These are phyloP conservation scores for human DNA, from an alignment of 2,113 vertebrate genomes.

Conservation along the genomic window DNA sequence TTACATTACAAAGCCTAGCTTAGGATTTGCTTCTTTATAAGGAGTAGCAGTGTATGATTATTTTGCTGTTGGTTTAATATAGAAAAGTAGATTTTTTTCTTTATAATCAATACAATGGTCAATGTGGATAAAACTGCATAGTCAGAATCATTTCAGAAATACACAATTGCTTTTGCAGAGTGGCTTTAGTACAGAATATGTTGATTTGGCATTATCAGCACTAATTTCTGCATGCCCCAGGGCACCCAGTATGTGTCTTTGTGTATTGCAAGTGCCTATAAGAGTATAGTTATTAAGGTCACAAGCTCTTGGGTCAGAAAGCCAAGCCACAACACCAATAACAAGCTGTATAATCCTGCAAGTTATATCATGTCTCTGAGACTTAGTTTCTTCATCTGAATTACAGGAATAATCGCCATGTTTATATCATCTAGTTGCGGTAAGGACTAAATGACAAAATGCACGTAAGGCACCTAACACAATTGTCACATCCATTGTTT, in stretches of 20 bases:
- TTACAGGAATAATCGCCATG: not conserved
- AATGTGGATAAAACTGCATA: not conserved
- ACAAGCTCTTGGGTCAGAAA: not conserved
- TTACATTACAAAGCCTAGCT: not conserved
- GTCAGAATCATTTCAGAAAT: not conserved
- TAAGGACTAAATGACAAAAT: not conserved
- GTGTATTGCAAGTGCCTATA: not conserved
- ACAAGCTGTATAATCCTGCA: not conserved
- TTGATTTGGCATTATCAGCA: not conserved
- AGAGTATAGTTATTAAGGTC: not conserved
- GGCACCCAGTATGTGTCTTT: not conserved
- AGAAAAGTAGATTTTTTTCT: not conserved
- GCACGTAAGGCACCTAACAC: not conserved
- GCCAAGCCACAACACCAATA: not conserved
- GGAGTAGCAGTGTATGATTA: not conserved
- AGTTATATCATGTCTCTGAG: not conserved
- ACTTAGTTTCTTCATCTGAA: not conserved
- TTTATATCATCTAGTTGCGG: not conserved
- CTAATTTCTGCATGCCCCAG: not conserved
- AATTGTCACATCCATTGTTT: not conserved
- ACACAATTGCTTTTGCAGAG: not conserved
- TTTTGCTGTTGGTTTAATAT: not conserved
- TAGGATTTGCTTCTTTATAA: not conserved
- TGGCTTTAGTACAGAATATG: not conserved
- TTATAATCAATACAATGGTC: not conserved